Base-by-base conservation (phyloP, 1,140 invertebrate genomes). In the Papilio polytes region DNA sequence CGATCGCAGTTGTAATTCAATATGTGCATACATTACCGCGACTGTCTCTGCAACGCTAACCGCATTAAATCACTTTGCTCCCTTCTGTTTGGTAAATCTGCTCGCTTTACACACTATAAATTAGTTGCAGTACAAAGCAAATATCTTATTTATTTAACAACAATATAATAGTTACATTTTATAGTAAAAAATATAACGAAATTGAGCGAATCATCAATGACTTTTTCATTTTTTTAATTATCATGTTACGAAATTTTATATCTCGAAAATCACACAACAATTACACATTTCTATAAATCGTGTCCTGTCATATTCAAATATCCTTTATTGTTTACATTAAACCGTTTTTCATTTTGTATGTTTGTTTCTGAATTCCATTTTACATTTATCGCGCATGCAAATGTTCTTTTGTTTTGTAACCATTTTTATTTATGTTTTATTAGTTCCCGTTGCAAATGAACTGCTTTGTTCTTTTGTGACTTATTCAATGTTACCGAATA, bases 1-100 rank as follows among this genome's bases (percentile, higher is more conserved):
- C 46, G 73, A 82, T 20, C 53, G 7, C 18, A 56, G 53, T 84
- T 85, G 87, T 85, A 86, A 88, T 88, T 84, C 87, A 86, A 88
- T 86, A 85, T 80, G 74, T 82, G 80, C 78, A 78, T 66, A 41
- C 56, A 84, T 83, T 85, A 84, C 81, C 66, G 78, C 77, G 74
- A 80, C 82, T 81, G 82, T 82, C 82, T 82, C 85, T 82, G 81
- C 80, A 79, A 81, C 81, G 74, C 77, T 85, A 85, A 85, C 85
- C 82, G 76, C 81, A 83, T 88, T 88, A 85, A 80, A 81, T 73
- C 84, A 80, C 80, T 82, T 84, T 82, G 81, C 81, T 82, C 84
- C 70, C 76, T 80, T 74, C 84, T 82, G 83, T 88, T 88, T 77
- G 80, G 77, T 84, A 85, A 85, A 86, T 86, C 81, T 82, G 53